Evolutionary conservation across 2,888 invertebrate species (phyloP).

Genomic region (Leptopterna dolabrata): DNA sequence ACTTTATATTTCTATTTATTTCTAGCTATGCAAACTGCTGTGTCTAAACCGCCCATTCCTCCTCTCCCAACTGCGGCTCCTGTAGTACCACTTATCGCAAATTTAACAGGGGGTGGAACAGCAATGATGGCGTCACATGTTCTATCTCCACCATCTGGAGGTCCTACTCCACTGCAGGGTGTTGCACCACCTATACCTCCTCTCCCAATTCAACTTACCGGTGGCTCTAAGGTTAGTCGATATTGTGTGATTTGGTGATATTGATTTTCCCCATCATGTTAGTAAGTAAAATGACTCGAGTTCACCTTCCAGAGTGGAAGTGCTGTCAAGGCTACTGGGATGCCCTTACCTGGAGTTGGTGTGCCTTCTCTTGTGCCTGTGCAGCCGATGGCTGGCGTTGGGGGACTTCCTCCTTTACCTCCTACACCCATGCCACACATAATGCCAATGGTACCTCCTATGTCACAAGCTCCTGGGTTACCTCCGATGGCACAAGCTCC

Average conservation of each 20-base stretch:
- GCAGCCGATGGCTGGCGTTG: constrained; percentile 27
- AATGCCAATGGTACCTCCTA: constrained; percentile 40
- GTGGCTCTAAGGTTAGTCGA: constrained; percentile 30
- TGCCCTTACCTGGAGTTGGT: constrained; percentile 8
- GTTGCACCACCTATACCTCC: constrained; percentile 56
- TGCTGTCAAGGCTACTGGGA: constrained; percentile 3
- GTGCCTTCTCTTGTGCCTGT: constrained; percentile 23
- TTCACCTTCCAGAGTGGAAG: not conserved
- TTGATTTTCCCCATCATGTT: not conserved
- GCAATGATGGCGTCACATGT: constrained; percentile 65
- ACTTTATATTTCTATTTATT: not conserved
- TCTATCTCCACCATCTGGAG: constrained; percentile 67
- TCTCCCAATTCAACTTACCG: constrained; percentile 49
- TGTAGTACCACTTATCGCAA: constrained; percentile 55
- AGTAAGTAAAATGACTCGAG: not conserved
- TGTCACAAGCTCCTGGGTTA: constrained; percentile 47
- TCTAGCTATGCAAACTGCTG: not conserved
- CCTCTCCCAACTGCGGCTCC: constrained; percentile 53
- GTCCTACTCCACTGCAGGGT: constrained; percentile 61
- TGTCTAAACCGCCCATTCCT: constrained; percentile 61
- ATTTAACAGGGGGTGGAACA: constrained; percentile 66
- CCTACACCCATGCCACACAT: constrained; percentile 45
- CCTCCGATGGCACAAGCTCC: constrained; percentile 41
- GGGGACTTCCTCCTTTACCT: constrained; percentile 42
- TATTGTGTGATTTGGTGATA: not conserved